Conservation (phyloP, 1,140 invertebrate species). For the Trichomalopsis sarcophagae region DNA sequence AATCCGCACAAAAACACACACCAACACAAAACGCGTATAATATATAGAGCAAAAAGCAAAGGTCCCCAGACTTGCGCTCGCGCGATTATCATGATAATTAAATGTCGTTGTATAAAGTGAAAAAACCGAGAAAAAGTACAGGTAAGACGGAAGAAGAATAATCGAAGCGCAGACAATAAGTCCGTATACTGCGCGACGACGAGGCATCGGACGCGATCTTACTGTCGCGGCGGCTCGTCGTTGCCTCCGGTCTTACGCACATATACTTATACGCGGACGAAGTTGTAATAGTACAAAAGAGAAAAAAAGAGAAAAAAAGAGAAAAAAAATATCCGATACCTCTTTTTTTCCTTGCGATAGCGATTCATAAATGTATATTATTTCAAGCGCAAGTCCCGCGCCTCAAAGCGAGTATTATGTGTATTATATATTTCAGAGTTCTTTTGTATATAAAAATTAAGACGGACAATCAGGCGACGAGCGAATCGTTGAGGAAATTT, state of each 20-base stretch:
- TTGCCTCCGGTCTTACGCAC: neutral
- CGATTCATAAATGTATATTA: constrained; percentile 7
- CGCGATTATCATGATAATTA: neutral
- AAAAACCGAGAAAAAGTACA: neutral
- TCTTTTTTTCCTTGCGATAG: neutral
- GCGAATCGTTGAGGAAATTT: neutral
- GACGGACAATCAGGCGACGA: neutral
- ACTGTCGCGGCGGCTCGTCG: constrained; percentile 6
- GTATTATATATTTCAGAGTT: constrained; percentile 18
- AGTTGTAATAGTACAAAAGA: constrained; percentile 52
- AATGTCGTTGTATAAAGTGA: constrained; percentile 28
- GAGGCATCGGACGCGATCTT: no score
- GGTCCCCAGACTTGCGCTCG: constrained; percentile 23
- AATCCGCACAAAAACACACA: neutral
- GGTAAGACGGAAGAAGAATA: neutral
- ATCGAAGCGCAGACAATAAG: neutral
- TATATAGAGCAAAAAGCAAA: constrained; percentile 20
- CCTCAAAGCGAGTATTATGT: constrained; percentile 37
- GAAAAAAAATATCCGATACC: neutral
- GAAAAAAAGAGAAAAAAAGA: constrained; percentile 30
- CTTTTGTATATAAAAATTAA: neutral
- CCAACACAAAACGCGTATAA: neutral
- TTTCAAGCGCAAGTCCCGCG: neutral
- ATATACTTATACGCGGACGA: neutral
- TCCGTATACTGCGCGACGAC: constrained; percentile 1